Evolutionary conservation across 1,140 invertebrate genomes (phyloP), one percentile per base, ranked within the genome.

Genomic region (Euglossa dilemma): DNA sequence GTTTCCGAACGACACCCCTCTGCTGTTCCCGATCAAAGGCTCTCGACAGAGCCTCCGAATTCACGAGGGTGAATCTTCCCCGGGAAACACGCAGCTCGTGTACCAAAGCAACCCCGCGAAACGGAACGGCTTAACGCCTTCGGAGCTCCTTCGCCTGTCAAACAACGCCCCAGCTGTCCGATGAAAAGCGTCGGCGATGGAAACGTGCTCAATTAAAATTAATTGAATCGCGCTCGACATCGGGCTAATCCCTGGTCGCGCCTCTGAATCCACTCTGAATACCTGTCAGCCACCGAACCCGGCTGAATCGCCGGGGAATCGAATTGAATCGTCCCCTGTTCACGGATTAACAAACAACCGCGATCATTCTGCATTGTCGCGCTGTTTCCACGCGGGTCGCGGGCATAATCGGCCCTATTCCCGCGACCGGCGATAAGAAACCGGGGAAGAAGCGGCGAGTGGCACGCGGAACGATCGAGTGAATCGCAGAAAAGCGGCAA

Each of bases 401-500:
- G 9, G 23, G n/a, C 36, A 57, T 75, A 81, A 81, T 75, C 71
- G 43, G 14, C n/a, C 54, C 71, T 25, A n/a, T 75, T 66, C 61
- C 36, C 45, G 25, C 57, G n/a, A 23, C 20, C 20, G 50, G 7
- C 52, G 67, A 72, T 72, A 81, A 73, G 72, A 75, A 75, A 45
- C 50, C 8, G 14, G 23, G 23, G 45, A 45, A 50, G 36, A 45
- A 66, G 43, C 6, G 36, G 14, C 28, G 28, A 18, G 59, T 69
- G 45, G 28, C 11, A 20, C 79, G 85, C 78, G 75, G 86, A 77
- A 86, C 90, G 79, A 69, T 66, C 78, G 84, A 70, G 82, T 86
- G 89, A 91, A 88, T 90, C 90, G 88, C 87, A 87, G 89, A 87
- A 90, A 90, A 83, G 59, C 84, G 90, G 79, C 84, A 85, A 91